These are phyloP conservation scores for Cryptotis parvus DNA, from an alignment of 2,113 vertebrate genomes.

Conservation along the genomic window DNA sequence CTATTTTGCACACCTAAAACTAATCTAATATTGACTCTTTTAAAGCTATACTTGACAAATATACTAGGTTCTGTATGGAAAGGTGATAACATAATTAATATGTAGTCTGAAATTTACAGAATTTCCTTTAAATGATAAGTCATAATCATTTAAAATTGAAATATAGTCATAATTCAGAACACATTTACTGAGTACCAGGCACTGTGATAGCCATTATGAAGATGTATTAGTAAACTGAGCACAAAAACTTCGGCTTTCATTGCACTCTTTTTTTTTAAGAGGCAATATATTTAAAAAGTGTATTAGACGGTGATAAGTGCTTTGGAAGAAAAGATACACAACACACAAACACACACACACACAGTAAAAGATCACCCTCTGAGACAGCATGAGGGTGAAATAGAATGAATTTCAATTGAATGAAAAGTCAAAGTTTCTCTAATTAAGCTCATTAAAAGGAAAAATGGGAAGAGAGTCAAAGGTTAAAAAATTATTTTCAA, in stretches of 20 bases:
- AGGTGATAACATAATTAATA: not conserved
- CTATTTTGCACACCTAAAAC: too few species aligned
- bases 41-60: not conserved
- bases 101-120: slow-evolving; percentile 1
- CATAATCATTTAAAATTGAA: slow-evolving; percentile 37
- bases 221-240: slow-evolving; percentile 7
- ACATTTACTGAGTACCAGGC: not conserved
- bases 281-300: not conserved
- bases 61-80: not conserved
- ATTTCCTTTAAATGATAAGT: not conserved
- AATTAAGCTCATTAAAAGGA: not conserved
- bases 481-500: not conserved
- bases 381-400: not conserved
- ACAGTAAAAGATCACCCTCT: not conserved
- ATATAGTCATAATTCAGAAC: not conserved
- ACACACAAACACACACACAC: too few species aligned
- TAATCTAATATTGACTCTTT: too few species aligned
- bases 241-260: not conserved
- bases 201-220: too few species aligned
- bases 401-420: not conserved
- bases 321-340: not conserved
- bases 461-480: not conserved
- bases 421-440: not conserved
- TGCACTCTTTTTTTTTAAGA: not conserved
- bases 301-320: not conserved